phyloP scores from a whole-genome alignment of 2,888 invertebrate genomes.

The Aphidoletes aphidimyza region DNA sequence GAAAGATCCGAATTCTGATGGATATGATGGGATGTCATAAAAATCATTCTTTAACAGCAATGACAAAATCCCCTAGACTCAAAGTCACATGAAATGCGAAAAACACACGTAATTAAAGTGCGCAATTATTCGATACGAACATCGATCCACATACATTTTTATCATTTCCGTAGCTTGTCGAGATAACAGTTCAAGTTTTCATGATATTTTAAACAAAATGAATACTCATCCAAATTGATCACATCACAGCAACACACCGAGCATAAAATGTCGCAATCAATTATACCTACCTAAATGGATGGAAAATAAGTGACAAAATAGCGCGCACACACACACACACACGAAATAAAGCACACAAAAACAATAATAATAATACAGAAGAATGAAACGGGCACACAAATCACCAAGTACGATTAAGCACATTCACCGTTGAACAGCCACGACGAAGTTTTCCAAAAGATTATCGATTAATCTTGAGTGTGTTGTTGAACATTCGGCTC shows the following conservation, averaged over 20 bases:
- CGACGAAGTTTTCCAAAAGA: neutral
- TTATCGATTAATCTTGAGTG: conserved; percentile 17
- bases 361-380: neutral
- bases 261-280: neutral
- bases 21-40: too few relatives aligned
- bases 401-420: neutral
- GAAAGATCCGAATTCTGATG: too few relatives aligned
- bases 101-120: neutral
- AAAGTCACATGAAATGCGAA: neutral
- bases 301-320: neutral
- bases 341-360: neutral
- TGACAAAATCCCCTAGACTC: too few relatives aligned
- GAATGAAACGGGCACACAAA: neutral
- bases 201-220: neutral
- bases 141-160: neutral
- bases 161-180: neutral
- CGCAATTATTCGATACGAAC: neutral
- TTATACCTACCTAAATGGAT: conserved; percentile 1
- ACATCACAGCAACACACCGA: neutral
- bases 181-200: neutral
- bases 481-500: neutral
- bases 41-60: too few relatives aligned
- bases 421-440: neutral
- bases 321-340: too few relatives aligned
- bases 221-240: conserved; percentile 20